Evolutionary conservation across 2,888 invertebrate species (phyloP), one percentile per base, ranked within the genome.

Genomic region (Malthinus seriepunctatus): DNA sequence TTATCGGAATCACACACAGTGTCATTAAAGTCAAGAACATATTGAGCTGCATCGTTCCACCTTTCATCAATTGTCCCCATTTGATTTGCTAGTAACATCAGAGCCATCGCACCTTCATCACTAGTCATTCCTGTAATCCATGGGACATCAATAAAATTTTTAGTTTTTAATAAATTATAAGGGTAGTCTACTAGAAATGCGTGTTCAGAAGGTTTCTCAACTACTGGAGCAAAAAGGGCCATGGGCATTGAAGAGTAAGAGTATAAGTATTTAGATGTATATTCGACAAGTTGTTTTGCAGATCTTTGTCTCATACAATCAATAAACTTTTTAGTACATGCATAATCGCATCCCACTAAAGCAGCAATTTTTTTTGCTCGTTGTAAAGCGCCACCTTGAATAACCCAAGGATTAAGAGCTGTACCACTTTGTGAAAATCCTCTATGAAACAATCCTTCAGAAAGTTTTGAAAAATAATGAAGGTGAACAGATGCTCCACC

Each of bases 391-490:
- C 82, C 82, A 63, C 82, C 77, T 0, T 81, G 77, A 42, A 86
- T 76, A 0, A 84, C 71, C 79, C 79, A 79, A 0, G 85, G 81
- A 38, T 83, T 78, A 6, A 90, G 78, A 0, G 88, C 84, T 0
- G 86, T 82, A 0, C 91, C 90, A 67, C 91, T 90, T 71, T 84
- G 82, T 0, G 90, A 88, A 37, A 86, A 84, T n/a, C 87, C 89
- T 34, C 83, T 77, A 63, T 80, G 73, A 68, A 86, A 86, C 3
- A 82, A 76, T n/a, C 82, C 74, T 64, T 61, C 66, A 9, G 76
- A 76, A 33, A 70, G 33, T 8, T 72, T 71, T 4, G 77, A 76
- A 8, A 78, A 58, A 61, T 74, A 76, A 63, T 78, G 78, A 14
- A 70, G 72, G 57, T 77, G 76, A 7, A 75, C 76, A 56, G 75